Conservation (phyloP, 2,113 vertebrate genomes). For the Dromiciops gliroides region DNA sequence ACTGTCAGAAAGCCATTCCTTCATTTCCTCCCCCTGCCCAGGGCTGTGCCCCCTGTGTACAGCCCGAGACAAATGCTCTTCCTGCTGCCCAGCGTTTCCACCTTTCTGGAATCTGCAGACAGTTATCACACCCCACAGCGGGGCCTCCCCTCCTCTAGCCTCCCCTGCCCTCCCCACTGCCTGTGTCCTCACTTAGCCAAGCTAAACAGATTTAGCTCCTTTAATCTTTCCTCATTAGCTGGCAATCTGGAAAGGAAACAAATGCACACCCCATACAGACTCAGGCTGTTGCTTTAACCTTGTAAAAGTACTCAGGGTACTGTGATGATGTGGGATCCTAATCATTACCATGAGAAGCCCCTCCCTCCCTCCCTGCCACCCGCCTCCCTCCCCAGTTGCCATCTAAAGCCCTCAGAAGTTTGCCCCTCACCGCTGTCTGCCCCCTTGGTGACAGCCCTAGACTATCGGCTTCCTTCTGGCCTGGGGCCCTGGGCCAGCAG, state of each 20-base stretch:
- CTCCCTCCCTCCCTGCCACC: background rate
- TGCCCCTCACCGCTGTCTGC: background rate
- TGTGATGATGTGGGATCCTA: conserved; percentile 59
- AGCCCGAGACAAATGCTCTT: conserved; percentile 43
- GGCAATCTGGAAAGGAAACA: conserved; percentile 82
- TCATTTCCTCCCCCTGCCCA: conserved; percentile 1
- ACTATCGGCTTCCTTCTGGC: conserved; percentile 36
- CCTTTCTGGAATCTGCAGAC: conserved; percentile 72
- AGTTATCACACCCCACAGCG: conserved; percentile 70
- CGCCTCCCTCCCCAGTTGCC: background rate
- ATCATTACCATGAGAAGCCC: conserved; percentile 63
- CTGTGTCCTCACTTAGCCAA: conserved; percentile 78
- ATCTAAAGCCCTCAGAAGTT: conserved; percentile 20
- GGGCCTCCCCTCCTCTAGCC: conserved; percentile 68
- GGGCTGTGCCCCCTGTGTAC: background rate
- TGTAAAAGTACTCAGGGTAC: conserved; percentile 77
- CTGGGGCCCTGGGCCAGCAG: conserved; percentile 22
- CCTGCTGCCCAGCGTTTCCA: conserved; percentile 26
- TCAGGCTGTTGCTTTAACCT: conserved; percentile 82
- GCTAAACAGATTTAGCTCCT: conserved; percentile 81
- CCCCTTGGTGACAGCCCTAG: conserved; percentile 30
- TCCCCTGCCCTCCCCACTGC: conserved; percentile 72
- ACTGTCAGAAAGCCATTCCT: background rate
- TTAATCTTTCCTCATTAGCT: conserved; percentile 83
- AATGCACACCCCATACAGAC: conserved; percentile 80